Evolutionary conservation across 2,113 vertebrate species (phyloP), one percentile per base, ranked within the genome.

Genomic region (Orthochromis indermauri): DNA sequence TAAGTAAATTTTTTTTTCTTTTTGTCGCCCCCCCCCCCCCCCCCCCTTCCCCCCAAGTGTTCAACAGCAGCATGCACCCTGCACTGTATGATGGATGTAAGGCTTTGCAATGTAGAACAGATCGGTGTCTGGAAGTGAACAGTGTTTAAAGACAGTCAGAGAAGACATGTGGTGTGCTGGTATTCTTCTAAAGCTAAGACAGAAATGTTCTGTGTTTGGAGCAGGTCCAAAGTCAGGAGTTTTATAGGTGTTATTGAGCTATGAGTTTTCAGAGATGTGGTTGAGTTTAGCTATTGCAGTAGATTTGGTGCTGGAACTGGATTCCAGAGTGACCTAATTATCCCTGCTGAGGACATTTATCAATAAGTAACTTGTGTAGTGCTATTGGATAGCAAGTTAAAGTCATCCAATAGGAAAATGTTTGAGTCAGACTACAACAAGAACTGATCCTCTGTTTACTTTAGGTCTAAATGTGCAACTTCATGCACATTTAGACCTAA

Each of bases 111-210:
- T 63, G 91, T 93, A 24, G 89, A 88, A 84, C 85, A 83, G 87
- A 86, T 53, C 19, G 90, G 26, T 37, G 51, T 87, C 90, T 78
- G 93, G 82, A 94, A 91, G 93, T 93, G 86, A 92, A 42, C 7
- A 51, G 4, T 53, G 42, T 47, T 13, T 61, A 31, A 82, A 78
- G 51, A 55, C 33, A 71, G 85, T 59, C 47, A 81, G 76, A 59
- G 51, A 68, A 42, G 53, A 87, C 47, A 82, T 6, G 16, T 21
- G 42, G 21, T 24, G 47, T 42, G 54, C 33, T 55, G 42, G 45
- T 83, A 54, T 89, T 87, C 91, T 57, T 53, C 26, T 68, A 82
- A 84, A 88, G 35, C 68, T 71, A 7, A 40, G 55, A 76, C 40
- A 40, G 80, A 82, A 71, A 7, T 40, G 40, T 19, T 80, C 19